Evolutionary conservation across 2,113 vertebrate genomes (phyloP), one percentile per base, ranked within the genome.

Genomic region (Oreocharis arfaki): DNA sequence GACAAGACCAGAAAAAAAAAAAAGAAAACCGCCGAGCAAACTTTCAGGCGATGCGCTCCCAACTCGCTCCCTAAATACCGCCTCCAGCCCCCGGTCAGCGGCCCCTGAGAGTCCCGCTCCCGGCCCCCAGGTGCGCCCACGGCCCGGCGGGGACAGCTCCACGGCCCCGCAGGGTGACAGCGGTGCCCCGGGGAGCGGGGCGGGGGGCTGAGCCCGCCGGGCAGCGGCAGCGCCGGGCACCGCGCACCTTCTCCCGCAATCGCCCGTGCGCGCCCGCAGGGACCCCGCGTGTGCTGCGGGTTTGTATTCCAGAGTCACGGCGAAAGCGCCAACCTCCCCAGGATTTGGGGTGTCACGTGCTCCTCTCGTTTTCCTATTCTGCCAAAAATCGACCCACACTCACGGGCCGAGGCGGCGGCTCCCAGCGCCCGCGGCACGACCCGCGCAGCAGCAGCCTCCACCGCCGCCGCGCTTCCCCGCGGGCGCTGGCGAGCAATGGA

Each of bases 401-500:
- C 69, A 41, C 33, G 69, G 52, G 65, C 90, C 61, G 55, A 61
- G 82, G 69, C 7, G 70, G 86, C 60, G 52, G 64, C 61, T 91
- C 83, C 87, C 26, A 41, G 69, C 59, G 76, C 86, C 20, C 47
- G 85, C 52, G 60, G 57, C 41, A 56, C 57, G 46, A 87, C 90
- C 63, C 80, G 69, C 94, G 83, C 82, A 78, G 56, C 21, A n/a
- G 79, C 76, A 6, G 59, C 70, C n/a, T 23, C 49, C 44, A 12
- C 76, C 22, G 55, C 52, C 46, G 59, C 52, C 42, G 87, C 77
- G 59, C 57, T 91, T 55, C 41, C 57, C 89, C 42, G 80, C 81
- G 60, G 76, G 70, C 68, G 35, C 95, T 59, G 89, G 69, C 77
- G 94, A 95, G 93, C 83, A 85, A 95, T n/a, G 93, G 95, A 94